Evolutionary conservation across 64 coral and sea anemone genomes (phyloP), one percentile per base, ranked within the genome.

Genomic region (Acropora yongei): DNA sequence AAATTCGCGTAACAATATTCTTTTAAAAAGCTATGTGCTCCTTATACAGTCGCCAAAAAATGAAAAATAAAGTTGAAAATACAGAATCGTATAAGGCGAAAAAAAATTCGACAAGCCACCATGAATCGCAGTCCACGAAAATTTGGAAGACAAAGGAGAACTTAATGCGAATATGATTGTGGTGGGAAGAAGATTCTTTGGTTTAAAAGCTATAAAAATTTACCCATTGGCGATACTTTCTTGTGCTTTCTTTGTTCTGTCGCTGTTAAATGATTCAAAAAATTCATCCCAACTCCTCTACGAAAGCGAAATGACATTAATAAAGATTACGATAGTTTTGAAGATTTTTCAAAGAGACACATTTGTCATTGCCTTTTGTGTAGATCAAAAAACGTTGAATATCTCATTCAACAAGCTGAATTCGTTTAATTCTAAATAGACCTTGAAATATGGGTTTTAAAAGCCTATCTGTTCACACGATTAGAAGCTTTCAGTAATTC

Each of bases 241-340:
- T 13, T 30, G 20, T 3, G 20, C 41, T 73, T 73, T 68, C 17
- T 68, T 68, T 68, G 2, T 55, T 55, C 2, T 66, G 9, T 66
- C 41, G 72, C 41, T 40, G 12, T 44, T 66, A 18, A 85, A 85
- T 85, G 50, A 85, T 72, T 72, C 63, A 72, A 10, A 5, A 71
- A 85, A 85, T 39, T 47, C 40, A 85, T 20, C 42, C 17, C 6
- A 68, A 19, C 82, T 13, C 44, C n/a, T 45, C 10, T 71, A 5
- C 6, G 68, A 5, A 39, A 3, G 82, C 12, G 9, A 42, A 85
- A 63, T 71, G 43, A 44, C 44, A 49, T 18, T 9, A 10, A 46
- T 71, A 68, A 5, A 4, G 44, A 16, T 49, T 30, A 3, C 3
- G 1, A 17, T 69, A 1, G 47, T 20, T 48, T 48, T 84, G 6